Evolutionary conservation across 1,140 invertebrate genomes (phyloP).

Genomic region (Trichogramma pretiosum): DNA sequence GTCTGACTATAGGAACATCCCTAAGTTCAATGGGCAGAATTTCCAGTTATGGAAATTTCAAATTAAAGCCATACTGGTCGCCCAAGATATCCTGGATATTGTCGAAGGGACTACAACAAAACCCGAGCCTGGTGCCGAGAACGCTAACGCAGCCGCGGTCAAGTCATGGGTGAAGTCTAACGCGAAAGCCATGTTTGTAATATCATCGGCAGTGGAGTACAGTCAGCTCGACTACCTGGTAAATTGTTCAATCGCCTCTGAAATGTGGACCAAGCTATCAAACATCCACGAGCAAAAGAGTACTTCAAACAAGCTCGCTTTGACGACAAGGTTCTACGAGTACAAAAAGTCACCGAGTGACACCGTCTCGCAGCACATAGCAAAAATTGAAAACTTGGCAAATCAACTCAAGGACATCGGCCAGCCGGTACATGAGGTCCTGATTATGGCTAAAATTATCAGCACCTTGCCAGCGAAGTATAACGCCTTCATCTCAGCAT

Average conservation of each 20-base stretch:
- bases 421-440: neutral
- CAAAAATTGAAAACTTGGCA: no score
- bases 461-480: slow-evolving; percentile 6
- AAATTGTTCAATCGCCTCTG: slow-evolving; percentile 4
- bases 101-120: slow-evolving; percentile 10
- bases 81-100: slow-evolving; percentile 9
- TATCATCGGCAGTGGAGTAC: slow-evolving; percentile 12
- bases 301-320: no score
- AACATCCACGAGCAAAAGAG: no score
- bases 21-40: no score
- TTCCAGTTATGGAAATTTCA: slow-evolving; percentile 32
- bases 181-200: slow-evolving; percentile 15
- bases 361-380: slow-evolving; percentile 10
- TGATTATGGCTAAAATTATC: slow-evolving; percentile 14
- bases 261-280: slow-evolving; percentile 19
- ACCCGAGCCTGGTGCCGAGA: neutral
- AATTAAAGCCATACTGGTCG: slow-evolving; percentile 10
- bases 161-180: slow-evolving; percentile 13
- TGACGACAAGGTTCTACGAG: slow-evolving; percentile 16
- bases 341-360: slow-evolving; percentile 11
- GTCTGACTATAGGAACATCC: slow-evolving; percentile 4
- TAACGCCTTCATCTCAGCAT: no score
- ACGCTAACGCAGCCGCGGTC: neutral
- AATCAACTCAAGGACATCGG: no score
- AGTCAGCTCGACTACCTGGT: slow-evolving; percentile 16